A percentile compares a stretch with the other conserved stretches of the same genome.
phyloP scores from a whole-genome alignment of 2,888 invertebrate species.

The Philereme vetulata region DNA sequence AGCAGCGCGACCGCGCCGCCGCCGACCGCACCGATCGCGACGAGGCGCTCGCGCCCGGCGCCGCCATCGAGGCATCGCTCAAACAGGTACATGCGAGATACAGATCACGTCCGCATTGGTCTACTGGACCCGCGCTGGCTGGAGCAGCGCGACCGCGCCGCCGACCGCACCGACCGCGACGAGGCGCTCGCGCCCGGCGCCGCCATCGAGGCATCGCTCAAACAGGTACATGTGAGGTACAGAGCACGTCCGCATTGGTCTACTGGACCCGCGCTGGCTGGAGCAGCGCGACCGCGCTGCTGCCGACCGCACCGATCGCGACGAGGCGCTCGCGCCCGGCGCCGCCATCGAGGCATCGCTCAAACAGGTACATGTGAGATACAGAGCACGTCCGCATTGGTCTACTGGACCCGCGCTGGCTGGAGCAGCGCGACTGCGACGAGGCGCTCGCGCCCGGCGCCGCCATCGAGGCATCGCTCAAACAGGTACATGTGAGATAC shows the following conservation, averaged over 20 bases:
- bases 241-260: conserved; percentile 98
- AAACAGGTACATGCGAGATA: conserved; percentile 91
- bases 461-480: conserved; percentile 98
- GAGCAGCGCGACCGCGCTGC: conserved; percentile 97
- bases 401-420: conserved; percentile 97
- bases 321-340: conserved; percentile 82
- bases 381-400: conserved; percentile 99
- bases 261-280: conserved; percentile 98
- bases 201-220: conserved; percentile 98
- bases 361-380: conserved; percentile 91
- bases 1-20: conserved; percentile 97
- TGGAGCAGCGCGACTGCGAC: conserved; percentile 96
- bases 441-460: conserved; percentile 85
- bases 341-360: conserved; percentile 98
- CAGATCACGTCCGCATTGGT: conserved; percentile 99
- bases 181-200: conserved; percentile 85
- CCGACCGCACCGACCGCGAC: conserved; percentile 94
- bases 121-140: conserved; percentile 98
- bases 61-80: conserved; percentile 97
- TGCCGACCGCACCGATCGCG: conserved; percentile 95
- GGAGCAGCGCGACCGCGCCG: conserved; percentile 96
- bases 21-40: conserved; percentile 95
- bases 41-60: conserved; percentile 83
- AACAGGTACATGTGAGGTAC: conserved; percentile 90
- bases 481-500: too few species aligned